phyloP scores from a whole-genome alignment of 1,140 invertebrate species.

The Idris sp. region DNA sequence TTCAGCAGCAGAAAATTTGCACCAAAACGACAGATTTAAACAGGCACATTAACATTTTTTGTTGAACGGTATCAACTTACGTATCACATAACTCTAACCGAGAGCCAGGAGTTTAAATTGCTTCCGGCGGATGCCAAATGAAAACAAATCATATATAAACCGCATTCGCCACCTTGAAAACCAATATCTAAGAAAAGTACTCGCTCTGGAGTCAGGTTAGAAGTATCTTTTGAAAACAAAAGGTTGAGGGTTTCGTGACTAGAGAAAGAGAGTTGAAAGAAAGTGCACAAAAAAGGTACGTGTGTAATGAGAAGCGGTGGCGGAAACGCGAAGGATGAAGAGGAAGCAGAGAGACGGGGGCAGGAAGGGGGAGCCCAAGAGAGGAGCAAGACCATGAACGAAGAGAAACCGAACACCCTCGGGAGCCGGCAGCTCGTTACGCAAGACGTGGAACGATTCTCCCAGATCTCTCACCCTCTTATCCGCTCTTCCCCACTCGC shows the following conservation, averaged over 20 bases:
- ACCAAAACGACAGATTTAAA: constrained; percentile 28
- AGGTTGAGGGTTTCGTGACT: constrained; percentile 62
- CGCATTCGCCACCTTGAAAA: constrained; percentile 49
- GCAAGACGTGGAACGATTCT: constrained; percentile 73
- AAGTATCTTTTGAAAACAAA: constrained; percentile 70
- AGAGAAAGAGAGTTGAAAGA: constrained; percentile 30
- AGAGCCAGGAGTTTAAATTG: constrained; percentile 30
- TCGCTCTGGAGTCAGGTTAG: too few relatives aligned
- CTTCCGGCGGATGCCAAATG: constrained; percentile 53
- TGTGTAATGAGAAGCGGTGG: constrained; percentile 46
- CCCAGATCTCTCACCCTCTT: constrained; percentile 58
- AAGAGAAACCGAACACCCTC: constrained; percentile 72
- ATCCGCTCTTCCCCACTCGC: constrained; percentile 51
- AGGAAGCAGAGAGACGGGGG: constrained; percentile 17
- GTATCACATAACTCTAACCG: constrained; percentile 11
- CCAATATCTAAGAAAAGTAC: constrained; percentile 56
- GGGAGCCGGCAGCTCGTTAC: constrained; percentile 77
- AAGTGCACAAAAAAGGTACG: constrained; percentile 30
- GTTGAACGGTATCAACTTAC: constrained; percentile 31
- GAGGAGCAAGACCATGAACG: constrained; percentile 34
- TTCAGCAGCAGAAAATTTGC: too few relatives aligned
- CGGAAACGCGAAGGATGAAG: constrained; percentile 56
- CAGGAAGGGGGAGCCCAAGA: neutral
- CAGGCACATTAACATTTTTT: too few relatives aligned
- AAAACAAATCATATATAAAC: constrained; percentile 64